phyloP scores from a whole-genome alignment of 1,140 invertebrate species.

The Trachelipus rathkii region DNA sequence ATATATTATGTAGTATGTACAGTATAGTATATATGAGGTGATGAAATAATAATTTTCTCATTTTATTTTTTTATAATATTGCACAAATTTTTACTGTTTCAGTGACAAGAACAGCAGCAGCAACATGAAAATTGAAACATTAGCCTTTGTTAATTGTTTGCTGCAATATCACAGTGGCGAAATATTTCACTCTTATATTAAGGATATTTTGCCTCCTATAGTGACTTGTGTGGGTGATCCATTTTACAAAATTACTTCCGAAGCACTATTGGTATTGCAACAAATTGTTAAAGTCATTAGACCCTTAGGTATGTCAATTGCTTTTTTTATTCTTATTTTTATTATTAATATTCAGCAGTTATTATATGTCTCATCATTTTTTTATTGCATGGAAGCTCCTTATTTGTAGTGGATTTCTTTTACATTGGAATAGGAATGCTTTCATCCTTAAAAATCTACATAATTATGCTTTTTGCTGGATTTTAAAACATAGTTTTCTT shows the following conservation, averaged over 20 bases:
- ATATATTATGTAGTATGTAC: too few relatives aligned
- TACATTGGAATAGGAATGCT: too few relatives aligned
- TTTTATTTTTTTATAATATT: not conserved
- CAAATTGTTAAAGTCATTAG: constrained; percentile 91
- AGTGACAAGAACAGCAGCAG: constrained; percentile 91
- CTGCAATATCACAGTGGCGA: constrained; percentile 75
- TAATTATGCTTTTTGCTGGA: too few relatives aligned
- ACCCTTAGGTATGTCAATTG: constrained; percentile 62
- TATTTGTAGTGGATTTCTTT: too few relatives aligned
- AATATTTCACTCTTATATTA: constrained; percentile 74
- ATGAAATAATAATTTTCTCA: constrained; percentile 41
- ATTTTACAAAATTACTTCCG: constrained; percentile 98
- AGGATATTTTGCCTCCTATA: constrained; percentile 78
- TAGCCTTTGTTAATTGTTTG: constrained; percentile 86
- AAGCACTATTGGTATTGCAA: constrained; percentile 86
- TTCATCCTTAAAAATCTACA: too few relatives aligned
- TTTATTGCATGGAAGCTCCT: too few relatives aligned
- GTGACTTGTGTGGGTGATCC: constrained; percentile 84
- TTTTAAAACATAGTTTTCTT: too few relatives aligned
- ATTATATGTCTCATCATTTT: too few relatives aligned
- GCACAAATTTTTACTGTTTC: constrained; percentile 25
- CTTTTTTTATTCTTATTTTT: too few relatives aligned
- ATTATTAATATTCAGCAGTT: too few relatives aligned
- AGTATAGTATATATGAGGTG: too few relatives aligned
- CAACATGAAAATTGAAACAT: constrained; percentile 97